These are phyloP conservation scores for Calyptomena viridis DNA, from an alignment of 2,113 vertebrate species.

Conservation along the genomic window DNA sequence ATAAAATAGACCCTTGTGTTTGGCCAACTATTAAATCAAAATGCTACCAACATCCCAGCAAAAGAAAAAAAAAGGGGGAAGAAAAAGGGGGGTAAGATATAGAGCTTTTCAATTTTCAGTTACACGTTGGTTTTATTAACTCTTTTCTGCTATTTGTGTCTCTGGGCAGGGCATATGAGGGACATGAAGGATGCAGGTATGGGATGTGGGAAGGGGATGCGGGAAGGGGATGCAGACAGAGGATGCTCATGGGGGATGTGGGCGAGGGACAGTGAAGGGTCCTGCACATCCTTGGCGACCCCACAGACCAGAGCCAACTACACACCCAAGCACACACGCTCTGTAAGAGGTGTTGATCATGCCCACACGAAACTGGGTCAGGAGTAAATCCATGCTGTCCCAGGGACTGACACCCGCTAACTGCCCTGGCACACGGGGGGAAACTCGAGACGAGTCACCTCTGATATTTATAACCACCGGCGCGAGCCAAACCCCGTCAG, in stretches of 20 bases:
- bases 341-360: neutral
- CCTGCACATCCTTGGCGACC: accelerated
- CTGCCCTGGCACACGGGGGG: constrained; percentile 56
- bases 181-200: neutral
- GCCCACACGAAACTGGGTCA: constrained; percentile 24
- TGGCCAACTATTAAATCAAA: constrained; percentile 88
- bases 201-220: neutral
- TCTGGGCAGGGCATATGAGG: neutral
- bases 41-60: constrained; percentile 76
- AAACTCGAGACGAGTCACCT: constrained; percentile 71
- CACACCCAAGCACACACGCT: neutral
- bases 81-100: constrained; percentile 18
- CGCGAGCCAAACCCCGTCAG: neutral
- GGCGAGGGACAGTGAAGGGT: neutral
- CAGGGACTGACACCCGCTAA: neutral
- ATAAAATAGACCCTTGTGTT: constrained; percentile 85
- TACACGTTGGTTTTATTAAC: constrained; percentile 63
- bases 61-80: neutral
- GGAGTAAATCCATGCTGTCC: constrained; percentile 24
- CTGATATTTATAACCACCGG: constrained; percentile 72
- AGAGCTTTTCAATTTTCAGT: constrained; percentile 73
- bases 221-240: neutral
- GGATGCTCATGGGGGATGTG: neutral
- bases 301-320: neutral
- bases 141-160: constrained; percentile 5